These are phyloP conservation scores for Heliconius melpomene DNA, from an alignment of 1,140 invertebrate genomes.

Conservation along the genomic window DNA sequence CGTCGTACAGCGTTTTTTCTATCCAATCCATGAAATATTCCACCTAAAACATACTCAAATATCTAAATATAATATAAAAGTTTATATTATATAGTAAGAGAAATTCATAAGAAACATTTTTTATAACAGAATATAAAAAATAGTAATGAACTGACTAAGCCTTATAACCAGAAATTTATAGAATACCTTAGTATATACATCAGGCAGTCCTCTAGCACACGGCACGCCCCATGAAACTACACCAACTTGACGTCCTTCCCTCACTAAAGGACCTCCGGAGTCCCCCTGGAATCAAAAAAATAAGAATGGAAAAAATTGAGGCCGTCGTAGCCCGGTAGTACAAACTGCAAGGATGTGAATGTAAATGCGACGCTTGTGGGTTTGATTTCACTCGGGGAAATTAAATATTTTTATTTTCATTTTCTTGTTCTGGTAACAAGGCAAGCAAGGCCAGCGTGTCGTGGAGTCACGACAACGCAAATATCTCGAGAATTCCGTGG, in stretches of 20 bases:
- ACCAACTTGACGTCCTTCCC: constrained; percentile 71
- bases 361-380: no score
- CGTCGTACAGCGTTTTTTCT: constrained; percentile 64
- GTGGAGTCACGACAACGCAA: no score
- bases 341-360: no score
- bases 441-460: no score
- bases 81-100: neutral
- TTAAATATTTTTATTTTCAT: no score
- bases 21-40: constrained; percentile 74
- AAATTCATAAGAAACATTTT: neutral
- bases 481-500: no score
- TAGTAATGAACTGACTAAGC: no score
- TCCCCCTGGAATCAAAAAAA: constrained; percentile 58
- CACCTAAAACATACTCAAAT: constrained; percentile 47
- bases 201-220: constrained; percentile 83
- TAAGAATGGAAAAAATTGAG: neutral
- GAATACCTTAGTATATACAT: constrained; percentile 83
- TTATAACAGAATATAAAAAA: neutral
- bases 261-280: constrained; percentile 73
- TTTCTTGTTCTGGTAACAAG: no score
- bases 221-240: constrained; percentile 85
- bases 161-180: neutral
- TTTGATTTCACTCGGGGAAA: no score
- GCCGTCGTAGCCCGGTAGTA: no score
- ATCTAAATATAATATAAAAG: neutral